Base-by-base conservation (phyloP, 2,113 vertebrate genomes). In the Lagopus muta region DNA sequence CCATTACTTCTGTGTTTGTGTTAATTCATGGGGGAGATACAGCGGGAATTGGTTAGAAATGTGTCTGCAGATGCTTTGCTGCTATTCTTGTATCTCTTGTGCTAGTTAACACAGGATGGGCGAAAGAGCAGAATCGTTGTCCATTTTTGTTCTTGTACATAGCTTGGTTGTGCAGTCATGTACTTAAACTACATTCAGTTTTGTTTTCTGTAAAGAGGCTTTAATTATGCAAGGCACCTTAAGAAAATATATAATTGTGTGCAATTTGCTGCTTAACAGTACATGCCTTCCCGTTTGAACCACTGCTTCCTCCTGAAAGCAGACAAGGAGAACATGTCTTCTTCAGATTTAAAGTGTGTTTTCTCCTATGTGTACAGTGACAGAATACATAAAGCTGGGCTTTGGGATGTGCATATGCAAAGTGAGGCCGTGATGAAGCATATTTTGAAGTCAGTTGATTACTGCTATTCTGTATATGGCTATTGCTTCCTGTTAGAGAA, bases 211-310 rank as follows among this genome's bases (percentile, higher is more conserved):
- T 88, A 89, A 94, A 96, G 83, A 91, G 84, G 40, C 65, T 94
- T 96, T 91, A 96, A 96, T 95, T 92, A 96, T 95, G 86, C 48
- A 95, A 88, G 47, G 21, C 86, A 94, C 94, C 94, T 94, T 96
- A 94, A 96, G 93, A 92, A 96, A 96, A 95, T 91, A 92, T 85
- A 85, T 90, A 82, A 48, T 94, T 94, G 76, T 87, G 55, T 82
- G 86, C 86, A 91, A 40, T 96, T 95, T 96, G 82, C 84, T 94
- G 82, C 79, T 85, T 61, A 85, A 87, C 80, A 83, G 75, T 66
- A 82, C 71, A 87, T 1, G 0, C 52, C 73, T 94, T 90, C 82
- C 57, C 65, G 13, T 91, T 81, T 91, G 78, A 90, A 21, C 74
- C 65, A 48, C 81, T 38, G 73, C 88, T 89, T 77, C 83, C 62